phyloP scores from a whole-genome alignment of 2,113 vertebrate species.

The Dendropsophus ebraccatus region DNA sequence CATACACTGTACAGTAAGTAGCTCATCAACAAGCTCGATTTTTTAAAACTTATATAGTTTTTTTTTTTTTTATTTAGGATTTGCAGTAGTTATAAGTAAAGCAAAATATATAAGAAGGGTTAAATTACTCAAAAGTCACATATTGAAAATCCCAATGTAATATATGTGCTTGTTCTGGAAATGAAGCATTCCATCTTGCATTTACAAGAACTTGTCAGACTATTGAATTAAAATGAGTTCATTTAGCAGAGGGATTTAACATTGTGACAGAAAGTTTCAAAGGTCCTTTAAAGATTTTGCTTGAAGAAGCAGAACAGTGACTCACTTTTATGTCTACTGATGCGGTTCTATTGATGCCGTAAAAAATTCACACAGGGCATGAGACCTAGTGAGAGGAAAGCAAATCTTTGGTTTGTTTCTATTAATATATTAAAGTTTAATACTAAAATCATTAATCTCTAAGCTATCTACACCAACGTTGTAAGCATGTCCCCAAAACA shows the following conservation, averaged over 20 bases:
- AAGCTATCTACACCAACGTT: background rate
- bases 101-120: background rate
- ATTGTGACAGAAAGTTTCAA: conserved; percentile 35
- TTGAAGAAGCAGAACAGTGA: conserved; percentile 40
- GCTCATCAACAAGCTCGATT: too few species aligned
- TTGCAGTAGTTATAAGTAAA: background rate
- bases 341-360: conserved; percentile 18
- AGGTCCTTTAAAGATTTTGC: conserved; percentile 50
- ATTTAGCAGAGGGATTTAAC: conserved; percentile 37
- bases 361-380: conserved; percentile 35
- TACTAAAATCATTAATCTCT: too few species aligned
- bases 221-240: conserved; percentile 35
- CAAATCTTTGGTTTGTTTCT: conserved; percentile 12
- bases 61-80: too few species aligned
- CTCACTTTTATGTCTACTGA: conserved; percentile 39
- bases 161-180: background rate
- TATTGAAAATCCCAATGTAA: background rate
- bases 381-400: conserved; percentile 27
- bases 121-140: background rate
- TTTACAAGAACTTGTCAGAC: background rate
- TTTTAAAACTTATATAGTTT: too few species aligned
- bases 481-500: background rate
- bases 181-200: background rate
- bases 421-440: conserved; percentile 21
- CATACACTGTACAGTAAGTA: too few species aligned